Percentiles rank a stretch among this genome's conserved stretches.
Evolutionary conservation across 2,113 vertebrate species (phyloP).

Genomic region (Esox niger): DNA sequence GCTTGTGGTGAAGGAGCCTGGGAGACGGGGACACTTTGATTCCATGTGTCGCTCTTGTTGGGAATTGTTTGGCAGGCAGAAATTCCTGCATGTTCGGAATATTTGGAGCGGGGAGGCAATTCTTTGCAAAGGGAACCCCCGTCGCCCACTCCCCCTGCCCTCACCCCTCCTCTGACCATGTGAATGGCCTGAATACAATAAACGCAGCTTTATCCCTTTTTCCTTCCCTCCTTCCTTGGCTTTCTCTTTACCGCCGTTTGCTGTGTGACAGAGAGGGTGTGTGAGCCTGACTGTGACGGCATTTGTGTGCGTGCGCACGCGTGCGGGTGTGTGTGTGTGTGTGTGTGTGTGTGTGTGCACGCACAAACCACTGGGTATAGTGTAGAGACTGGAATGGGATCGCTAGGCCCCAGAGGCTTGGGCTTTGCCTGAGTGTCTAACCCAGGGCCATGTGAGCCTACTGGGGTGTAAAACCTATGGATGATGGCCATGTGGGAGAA

Average conservation of each 20-base stretch:
- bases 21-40: slow-evolving; percentile 28
- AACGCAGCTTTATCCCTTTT: slow-evolving; percentile 82
- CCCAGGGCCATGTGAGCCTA: slow-evolving; percentile 77
- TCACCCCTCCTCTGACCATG: slow-evolving; percentile 81
- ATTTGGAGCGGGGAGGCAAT: slow-evolving; percentile 71
- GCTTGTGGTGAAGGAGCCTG: slow-evolving; percentile 7
- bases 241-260: slow-evolving; percentile 36
- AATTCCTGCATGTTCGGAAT: slow-evolving; percentile 74
- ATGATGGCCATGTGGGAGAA: slow-evolving; percentile 76
- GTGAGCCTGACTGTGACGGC: slow-evolving; percentile 26
- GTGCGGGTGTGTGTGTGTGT: slow-evolving; percentile 50
- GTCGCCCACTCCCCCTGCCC: slow-evolving; percentile 69
- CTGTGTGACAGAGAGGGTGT: slow-evolving; percentile 23
- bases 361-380: slow-evolving; percentile 26
- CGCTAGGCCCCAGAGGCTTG: slow-evolving; percentile 81
- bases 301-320: slow-evolving; percentile 41
- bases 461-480: slow-evolving; percentile 82
- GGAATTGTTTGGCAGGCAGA: slow-evolving; percentile 57
- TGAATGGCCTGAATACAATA: slow-evolving; percentile 92
- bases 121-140: slow-evolving; percentile 78
- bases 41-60: slow-evolving; percentile 45
- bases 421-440: slow-evolving; percentile 82
- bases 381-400: slow-evolving; percentile 81
- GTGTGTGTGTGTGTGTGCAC: slow-evolving; percentile 20
- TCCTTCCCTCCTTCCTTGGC: slow-evolving; percentile 41